phyloP scores from a whole-genome alignment of 2,888 invertebrate genomes.

The Lepas anatifera region DNA sequence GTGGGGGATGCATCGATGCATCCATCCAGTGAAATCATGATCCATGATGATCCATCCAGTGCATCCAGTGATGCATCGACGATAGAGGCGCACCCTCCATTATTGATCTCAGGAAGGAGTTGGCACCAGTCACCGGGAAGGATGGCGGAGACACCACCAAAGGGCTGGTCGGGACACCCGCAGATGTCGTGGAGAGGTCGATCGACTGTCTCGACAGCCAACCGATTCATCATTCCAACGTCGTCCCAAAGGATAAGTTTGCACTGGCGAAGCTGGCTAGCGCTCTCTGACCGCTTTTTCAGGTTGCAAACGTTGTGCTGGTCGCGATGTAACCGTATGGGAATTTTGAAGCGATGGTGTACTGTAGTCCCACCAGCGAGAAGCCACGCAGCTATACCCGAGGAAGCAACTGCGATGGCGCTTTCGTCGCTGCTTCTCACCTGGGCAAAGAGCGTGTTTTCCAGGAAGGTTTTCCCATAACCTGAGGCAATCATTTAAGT shows the following conservation, averaged over 20 bases:
- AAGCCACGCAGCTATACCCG: neutral
- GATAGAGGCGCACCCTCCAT: neutral
- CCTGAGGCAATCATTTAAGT: too few species aligned
- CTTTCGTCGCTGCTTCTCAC: too few species aligned
- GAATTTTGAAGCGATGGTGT: neutral
- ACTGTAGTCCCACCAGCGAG: neutral
- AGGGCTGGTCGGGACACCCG: too few species aligned
- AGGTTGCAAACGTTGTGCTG: neutral
- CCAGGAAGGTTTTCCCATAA: too few species aligned
- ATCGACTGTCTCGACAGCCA: neutral
- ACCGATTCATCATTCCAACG: neutral
- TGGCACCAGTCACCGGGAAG: too few species aligned
- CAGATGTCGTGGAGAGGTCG: neutral
- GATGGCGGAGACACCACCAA: too few species aligned
- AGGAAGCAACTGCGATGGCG: too few species aligned
- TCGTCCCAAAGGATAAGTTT: neutral
- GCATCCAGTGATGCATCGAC: too few species aligned
- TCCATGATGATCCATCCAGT: too few species aligned
- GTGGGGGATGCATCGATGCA: neutral
- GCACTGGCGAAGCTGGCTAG: neutral
- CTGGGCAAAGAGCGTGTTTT: too few species aligned
- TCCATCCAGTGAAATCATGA: too few species aligned
- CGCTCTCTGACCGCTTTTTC: neutral
- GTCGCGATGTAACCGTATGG: neutral
- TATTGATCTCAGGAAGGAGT: neutral